Evolutionary conservation across 1,140 invertebrate genomes (phyloP).

Genomic region (Bradynema listronoti): DNA sequence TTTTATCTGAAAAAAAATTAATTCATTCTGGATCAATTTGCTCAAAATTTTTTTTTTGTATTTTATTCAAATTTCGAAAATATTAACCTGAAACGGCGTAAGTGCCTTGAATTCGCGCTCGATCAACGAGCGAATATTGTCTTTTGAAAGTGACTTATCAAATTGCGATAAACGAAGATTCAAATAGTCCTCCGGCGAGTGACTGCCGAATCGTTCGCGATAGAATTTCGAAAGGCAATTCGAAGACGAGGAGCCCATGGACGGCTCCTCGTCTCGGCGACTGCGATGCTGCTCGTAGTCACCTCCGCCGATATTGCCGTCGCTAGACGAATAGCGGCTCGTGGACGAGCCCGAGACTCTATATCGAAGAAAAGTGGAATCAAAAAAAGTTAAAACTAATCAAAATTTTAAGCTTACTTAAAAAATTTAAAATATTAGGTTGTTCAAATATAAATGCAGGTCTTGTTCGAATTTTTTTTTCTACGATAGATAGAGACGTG

Average conservation of each 20-base stretch:
- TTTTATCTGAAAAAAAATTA: slow-evolving; percentile 40
- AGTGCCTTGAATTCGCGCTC: slow-evolving; percentile 37
- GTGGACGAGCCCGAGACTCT: no score
- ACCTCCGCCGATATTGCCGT: slow-evolving; percentile 7
- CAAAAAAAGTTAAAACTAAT: no score
- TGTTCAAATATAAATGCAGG: no score
- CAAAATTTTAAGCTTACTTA: no score
- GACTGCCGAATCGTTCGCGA: slow-evolving; percentile 41
- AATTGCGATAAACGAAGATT: slow-evolving; percentile 43
- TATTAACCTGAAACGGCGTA: slow-evolving; percentile 42
- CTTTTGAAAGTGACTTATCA: slow-evolving; percentile 32
- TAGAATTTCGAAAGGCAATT: slow-evolving; percentile 40
- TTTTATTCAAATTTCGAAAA: slow-evolving; percentile 3
- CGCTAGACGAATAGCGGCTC: no score
- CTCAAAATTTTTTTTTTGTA: not conserved
- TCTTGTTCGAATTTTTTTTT: no score
- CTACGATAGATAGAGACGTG: no score
- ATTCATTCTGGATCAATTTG: not conserved
- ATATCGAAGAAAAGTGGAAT: no score
- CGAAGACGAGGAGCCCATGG: not conserved
- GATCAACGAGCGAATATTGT: slow-evolving; percentile 35
- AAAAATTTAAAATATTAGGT: no score
- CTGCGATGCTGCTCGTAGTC: no score
- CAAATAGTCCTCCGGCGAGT: slow-evolving; percentile 46
- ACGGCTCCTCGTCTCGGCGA: no score